Evolutionary conservation across 2,113 vertebrate genomes (phyloP), one percentile per base, ranked within the genome.

Genomic region (Campylorhamphus procurvoides): DNA sequence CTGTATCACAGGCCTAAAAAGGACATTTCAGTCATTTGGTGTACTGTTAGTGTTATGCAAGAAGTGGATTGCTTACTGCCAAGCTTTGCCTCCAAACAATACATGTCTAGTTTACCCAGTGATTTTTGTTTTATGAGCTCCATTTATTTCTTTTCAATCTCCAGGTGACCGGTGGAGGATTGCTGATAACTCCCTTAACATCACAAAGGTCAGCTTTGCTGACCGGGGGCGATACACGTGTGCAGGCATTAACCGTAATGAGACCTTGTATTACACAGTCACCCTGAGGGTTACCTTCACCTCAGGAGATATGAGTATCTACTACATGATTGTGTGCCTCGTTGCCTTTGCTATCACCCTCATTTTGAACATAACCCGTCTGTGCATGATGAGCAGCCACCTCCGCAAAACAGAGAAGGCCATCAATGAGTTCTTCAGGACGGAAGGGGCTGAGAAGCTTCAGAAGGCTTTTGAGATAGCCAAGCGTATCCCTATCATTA

Each of bases 361-460:
- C 85, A 97, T 99, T 95, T 93, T 99, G 59, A 99, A 99, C 79
- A 98, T 99, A 75, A 98, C 99, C 4, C 98, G 99, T 7, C 97
- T 99, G 77, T 99, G 99, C 96, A 99, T 99, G 99, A 98, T 99
- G 98, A 98, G 98, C 98, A 99, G 98, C 88, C 99, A 99, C 97
- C 98, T 99, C 47, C 99, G 98, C 91, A 98, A 99, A 93, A 99
- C 98, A 0, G 99, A 99, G 97, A 98, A 97, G 49, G 99, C 99
- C 87, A 99, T 99, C 98, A 99, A 99, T 12, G 99, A 99, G 29
- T 99, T 99, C 97, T 99, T 99, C 97, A 97, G 98, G 67, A 99
- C 98, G 0, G 99, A 99, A 79, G 99, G 99, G 10, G 98, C 98
- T 0, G 99, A 99, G 97, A 99, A 99, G 94, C 98, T 99, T 50